Evolutionary conservation across 35 echinoderm and acorn worm genomes (phyloP).

Genomic region (Diadema setosum): DNA sequence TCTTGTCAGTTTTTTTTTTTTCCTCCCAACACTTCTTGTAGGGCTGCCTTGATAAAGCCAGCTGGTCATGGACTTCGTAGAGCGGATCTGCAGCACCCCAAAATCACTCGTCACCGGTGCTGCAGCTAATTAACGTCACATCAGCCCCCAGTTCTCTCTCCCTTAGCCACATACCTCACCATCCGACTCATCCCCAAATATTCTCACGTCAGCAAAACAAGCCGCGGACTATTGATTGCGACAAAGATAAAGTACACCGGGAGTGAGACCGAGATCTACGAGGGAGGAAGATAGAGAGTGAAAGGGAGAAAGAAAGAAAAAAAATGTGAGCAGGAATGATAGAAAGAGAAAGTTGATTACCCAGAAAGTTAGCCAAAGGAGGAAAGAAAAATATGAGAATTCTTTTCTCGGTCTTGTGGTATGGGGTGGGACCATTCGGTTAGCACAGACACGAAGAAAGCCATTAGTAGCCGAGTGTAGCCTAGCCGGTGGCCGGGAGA

Average conservation of each 20-base stretch:
- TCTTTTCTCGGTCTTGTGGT: neutral
- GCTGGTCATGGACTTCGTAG: too few relatives aligned
- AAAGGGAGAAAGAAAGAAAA: neutral
- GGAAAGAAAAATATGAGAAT: neutral
- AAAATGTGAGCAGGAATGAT: neutral
- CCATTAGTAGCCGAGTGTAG: slow-evolving; percentile 17
- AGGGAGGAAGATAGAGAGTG: neutral
- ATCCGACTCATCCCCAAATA: slow-evolving; percentile 14
- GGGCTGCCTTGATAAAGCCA: too few relatives aligned
- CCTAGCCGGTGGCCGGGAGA: neutral
- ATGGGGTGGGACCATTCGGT: too few relatives aligned
- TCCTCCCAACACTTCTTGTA: too few relatives aligned
- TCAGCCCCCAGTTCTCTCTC: neutral
- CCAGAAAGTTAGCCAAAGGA: neutral
- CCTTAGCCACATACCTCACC: neutral
- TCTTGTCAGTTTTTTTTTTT: neutral
- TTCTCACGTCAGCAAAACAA: slow-evolving; percentile 29
- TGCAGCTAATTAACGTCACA: slow-evolving; percentile 14
- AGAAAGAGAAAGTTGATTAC: neutral
- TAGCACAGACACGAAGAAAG: neutral
- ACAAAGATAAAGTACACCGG: slow-evolving; percentile 6
- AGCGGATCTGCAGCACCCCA: too few relatives aligned
- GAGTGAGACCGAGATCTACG: neutral
- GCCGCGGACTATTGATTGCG: slow-evolving; percentile 11
- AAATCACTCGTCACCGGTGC: neutral